Percentiles rank a stretch among this genome's conserved stretches.
phyloP scores from a whole-genome alignment of 2,888 invertebrate genomes.

The Coelopa pilipes region DNA sequence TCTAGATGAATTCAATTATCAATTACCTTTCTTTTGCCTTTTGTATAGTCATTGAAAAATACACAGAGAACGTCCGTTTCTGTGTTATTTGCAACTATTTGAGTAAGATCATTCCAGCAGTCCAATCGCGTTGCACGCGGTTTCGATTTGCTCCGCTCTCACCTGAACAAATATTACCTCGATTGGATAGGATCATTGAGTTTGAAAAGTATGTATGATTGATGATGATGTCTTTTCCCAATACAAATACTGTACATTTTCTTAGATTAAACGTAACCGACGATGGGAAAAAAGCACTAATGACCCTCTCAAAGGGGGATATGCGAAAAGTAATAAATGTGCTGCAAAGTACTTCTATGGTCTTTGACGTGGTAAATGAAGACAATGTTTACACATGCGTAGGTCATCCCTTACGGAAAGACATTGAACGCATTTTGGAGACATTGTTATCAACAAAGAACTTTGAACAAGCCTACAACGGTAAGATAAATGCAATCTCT shows the following conservation, averaged over 20 bases:
- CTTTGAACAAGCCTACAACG: slow-evolving; percentile 61
- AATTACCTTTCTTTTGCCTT: slow-evolving; percentile 70
- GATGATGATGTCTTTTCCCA: slow-evolving; percentile 33
- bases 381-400: slow-evolving; percentile 94
- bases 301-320: slow-evolving; percentile 93
- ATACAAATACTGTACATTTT: background rate
- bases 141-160: slow-evolving; percentile 94
- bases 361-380: slow-evolving; percentile 88
- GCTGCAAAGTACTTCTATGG: slow-evolving; percentile 94
- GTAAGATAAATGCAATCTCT: slow-evolving; percentile 44
- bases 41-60: slow-evolving; percentile 87
- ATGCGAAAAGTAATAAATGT: slow-evolving; percentile 98
- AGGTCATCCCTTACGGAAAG: slow-evolving; percentile 91
- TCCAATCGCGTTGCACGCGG: slow-evolving; percentile 97
- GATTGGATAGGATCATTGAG: slow-evolving; percentile 84
- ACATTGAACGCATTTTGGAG: slow-evolving; percentile 88
- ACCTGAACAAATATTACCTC: slow-evolving; percentile 86
- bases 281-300: slow-evolving; percentile 88
- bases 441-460: slow-evolving; percentile 72
- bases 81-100: slow-evolving; percentile 99
- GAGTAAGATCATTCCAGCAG: slow-evolving; percentile 97
- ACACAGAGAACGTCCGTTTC: slow-evolving; percentile 97
- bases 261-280: slow-evolving; percentile 82
- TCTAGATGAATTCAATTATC: slow-evolving; percentile 70
- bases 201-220: slow-evolving; percentile 77